These are phyloP conservation scores for Chrysogorgia sp. DNA, from an alignment of 92 coral and sea anemone species.

Conservation along the genomic window DNA sequence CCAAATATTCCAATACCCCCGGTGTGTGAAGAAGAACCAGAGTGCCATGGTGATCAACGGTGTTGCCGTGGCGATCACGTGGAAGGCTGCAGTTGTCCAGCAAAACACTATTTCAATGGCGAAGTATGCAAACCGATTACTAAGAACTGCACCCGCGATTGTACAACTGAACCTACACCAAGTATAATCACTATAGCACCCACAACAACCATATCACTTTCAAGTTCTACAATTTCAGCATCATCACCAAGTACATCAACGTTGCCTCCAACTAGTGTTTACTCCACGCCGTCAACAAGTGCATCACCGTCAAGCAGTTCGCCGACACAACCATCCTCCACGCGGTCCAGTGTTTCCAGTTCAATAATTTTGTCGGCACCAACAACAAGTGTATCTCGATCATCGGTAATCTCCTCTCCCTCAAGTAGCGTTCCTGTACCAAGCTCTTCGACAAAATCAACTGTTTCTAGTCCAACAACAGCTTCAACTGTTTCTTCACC, in stretches of 20 bases:
- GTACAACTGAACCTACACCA: constrained; percentile 45
- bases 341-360: too few relatives aligned
- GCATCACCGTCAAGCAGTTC: background rate
- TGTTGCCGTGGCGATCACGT: constrained; percentile 91
- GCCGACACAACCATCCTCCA: too few relatives aligned
- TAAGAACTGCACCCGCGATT: constrained; percentile 62
- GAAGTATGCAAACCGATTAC: constrained; percentile 83
- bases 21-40: constrained; percentile 66
- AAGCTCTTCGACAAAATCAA: constrained; percentile 5
- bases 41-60: constrained; percentile 66
- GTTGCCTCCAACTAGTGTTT: too few relatives aligned
- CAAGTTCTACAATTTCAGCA: too few relatives aligned
- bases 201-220: constrained; percentile 19
- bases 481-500: constrained; percentile 53
- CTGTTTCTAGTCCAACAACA: constrained; percentile 9
- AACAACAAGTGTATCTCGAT: background rate
- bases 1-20: constrained; percentile 73
- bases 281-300: background rate
- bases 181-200: too few relatives aligned
- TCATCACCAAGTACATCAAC: too few relatives aligned
- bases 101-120: constrained; percentile 77
- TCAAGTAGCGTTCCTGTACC: background rate
- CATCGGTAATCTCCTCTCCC: background rate
- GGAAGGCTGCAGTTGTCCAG: constrained; percentile 92
- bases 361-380: background rate